A percentile compares a stretch with the other conserved stretches of the same genome.
Evolutionary conservation across 2,113 vertebrate genomes (phyloP).

Genomic region (Anthoscopus minutus): DNA sequence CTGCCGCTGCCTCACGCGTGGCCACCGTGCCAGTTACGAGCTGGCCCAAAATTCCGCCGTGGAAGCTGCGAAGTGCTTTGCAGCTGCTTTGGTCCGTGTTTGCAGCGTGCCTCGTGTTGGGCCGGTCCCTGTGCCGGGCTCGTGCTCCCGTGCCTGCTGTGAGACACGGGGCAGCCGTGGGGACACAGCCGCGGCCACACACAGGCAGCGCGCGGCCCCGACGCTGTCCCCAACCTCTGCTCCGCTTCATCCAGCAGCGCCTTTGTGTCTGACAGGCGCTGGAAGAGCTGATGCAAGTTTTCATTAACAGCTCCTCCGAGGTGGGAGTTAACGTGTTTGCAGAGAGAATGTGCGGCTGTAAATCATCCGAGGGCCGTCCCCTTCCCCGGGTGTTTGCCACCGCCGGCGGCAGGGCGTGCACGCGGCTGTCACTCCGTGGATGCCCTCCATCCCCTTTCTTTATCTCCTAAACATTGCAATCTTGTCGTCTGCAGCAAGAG

Average conservation of each 20-base stretch:
- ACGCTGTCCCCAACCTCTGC: background rate
- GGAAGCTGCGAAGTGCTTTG: background rate
- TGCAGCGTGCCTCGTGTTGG: accelerated
- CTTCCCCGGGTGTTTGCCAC: conserved; percentile 1
- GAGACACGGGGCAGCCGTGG: accelerated
- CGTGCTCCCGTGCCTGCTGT: accelerated
- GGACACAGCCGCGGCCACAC: accelerated
- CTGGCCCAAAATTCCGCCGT: background rate
- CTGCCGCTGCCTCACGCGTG: background rate
- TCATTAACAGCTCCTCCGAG: conserved; percentile 33
- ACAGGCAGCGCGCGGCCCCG: accelerated
- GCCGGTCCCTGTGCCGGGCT: accelerated
- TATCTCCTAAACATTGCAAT: background rate
- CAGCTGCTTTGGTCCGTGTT: background rate
- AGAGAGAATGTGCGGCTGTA: conserved; percentile 12
- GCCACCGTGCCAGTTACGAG: background rate
- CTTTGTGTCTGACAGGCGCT: background rate
- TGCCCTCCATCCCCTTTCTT: conserved; percentile 40
- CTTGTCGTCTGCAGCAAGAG: background rate
- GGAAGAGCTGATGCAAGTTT: conserved; percentile 27
- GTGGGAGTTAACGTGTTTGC: conserved; percentile 47
- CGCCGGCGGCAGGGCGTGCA: conserved; percentile 9
- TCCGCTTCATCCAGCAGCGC: accelerated
- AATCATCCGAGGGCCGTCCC: conserved; percentile 27
- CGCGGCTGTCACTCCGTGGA: background rate